Conservation (phyloP, 2,113 vertebrate genomes). For the Poicephalus gulielmi region DNA sequence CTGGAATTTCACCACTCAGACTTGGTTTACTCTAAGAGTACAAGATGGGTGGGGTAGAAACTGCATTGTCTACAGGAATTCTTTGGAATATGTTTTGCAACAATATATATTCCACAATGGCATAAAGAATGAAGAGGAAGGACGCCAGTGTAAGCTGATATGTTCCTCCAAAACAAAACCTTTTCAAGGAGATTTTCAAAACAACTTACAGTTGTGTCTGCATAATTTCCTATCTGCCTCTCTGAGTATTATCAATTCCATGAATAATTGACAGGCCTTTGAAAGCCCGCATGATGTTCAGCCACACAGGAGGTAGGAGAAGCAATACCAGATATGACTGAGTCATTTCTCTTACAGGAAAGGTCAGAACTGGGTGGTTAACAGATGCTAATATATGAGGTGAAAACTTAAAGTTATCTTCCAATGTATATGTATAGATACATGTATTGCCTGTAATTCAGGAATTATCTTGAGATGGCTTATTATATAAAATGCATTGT, state of each 20-base stretch:
- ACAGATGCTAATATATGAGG: neutral
- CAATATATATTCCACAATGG: neutral
- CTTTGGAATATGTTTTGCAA: neutral
- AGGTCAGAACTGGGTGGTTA: neutral
- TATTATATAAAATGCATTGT: neutral
- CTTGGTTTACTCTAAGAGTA: neutral
- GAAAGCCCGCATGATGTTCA: neutral
- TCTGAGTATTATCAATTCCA: neutral
- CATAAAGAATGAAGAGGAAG: neutral
- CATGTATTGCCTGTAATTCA: neutral
- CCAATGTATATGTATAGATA: neutral
- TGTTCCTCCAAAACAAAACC: neutral
- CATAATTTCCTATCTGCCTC: neutral
- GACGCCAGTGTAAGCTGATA: neutral
- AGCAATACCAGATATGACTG: neutral
- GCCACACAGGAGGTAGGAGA: neutral
- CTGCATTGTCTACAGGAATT: neutral
- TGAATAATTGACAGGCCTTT: neutral
- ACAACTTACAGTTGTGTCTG: neutral
- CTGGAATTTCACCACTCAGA: neutral
- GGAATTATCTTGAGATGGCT: neutral
- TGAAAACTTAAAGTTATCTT: neutral
- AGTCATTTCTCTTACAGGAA: neutral
- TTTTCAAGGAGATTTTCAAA: neutral
- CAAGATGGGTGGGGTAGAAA: neutral